Conservation (phyloP, 2,797 vertebrate genomes). For the Lagodon rhomboides region DNA sequence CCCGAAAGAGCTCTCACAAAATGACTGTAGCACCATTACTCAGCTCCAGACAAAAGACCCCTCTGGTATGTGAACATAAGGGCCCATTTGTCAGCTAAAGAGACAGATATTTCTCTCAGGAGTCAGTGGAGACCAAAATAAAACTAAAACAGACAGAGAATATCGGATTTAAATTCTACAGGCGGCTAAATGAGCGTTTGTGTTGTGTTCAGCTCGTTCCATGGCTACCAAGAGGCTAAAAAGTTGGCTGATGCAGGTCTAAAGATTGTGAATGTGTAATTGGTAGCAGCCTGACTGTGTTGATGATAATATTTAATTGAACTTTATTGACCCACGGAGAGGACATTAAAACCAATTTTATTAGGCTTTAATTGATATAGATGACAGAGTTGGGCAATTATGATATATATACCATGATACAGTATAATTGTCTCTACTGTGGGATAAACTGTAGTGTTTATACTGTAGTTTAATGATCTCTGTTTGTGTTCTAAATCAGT, state of each 20-base stretch:
- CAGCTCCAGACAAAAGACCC: neutral
- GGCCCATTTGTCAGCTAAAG: neutral
- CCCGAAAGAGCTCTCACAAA: neutral
- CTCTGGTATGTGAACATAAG: neutral
- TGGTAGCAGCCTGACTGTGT: neutral
- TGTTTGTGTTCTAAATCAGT: neutral
- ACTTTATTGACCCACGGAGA: neutral
- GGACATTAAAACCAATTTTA: neutral
- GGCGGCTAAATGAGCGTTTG: no score
- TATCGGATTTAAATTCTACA: no score
- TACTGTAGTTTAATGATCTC: neutral
- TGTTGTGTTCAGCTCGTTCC: no score
- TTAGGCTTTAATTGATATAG: neutral
- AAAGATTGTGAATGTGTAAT: neutral
- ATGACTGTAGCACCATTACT: neutral
- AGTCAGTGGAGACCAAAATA: neutral
- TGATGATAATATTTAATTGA: neutral
- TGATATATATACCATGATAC: no score
- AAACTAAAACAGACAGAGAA: no score
- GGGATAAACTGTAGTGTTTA: neutral
- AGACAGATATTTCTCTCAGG: neutral
- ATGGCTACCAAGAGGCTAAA: neutral
- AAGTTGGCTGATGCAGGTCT: no score
- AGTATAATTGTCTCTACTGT: no score
- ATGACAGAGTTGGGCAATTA: neutral